Base-by-base conservation (phyloP, 2,797 vertebrate genomes). In the Pseudochirops corinnae region DNA sequence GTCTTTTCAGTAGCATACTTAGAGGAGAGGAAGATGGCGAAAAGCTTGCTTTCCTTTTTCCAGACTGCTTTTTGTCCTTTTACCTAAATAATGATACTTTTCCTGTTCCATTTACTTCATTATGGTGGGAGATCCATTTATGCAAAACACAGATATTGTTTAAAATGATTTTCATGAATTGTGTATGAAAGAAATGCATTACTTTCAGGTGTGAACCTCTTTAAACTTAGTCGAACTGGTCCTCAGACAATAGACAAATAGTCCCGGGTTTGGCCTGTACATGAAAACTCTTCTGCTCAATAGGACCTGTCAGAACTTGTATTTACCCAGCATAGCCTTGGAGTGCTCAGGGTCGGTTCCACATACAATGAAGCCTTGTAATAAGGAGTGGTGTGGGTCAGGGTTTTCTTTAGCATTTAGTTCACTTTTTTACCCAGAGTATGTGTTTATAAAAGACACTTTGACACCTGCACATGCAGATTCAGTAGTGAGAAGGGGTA, bases 51-150 rank as follows among this genome's bases (percentile, higher is more conserved):
- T 3, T 95, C 4, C 82, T 93, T 74, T 93, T 56, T 57, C 55
- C 62, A 21, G 33, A 87, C 95, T 93, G 26, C 28, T 52, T 96
- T 96, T 96, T 90, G 1, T 94, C 91, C 62, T 95, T 90, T 93
- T 60, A n/a, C 56, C 56, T 60, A 91, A 91, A 90, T 0, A 95
- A 14, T 4, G 31, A n/a, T 93, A 10, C 26, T 87, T 94, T 91
- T 92, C 60, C 56, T 53, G 11, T 46, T 26, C 24, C 9, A 12
- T 87, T 87, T 87, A 50, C 50, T 46, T 87, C 21, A 87, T 26
- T 87, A 28, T 87, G 31, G 7, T 50, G 10, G 39, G 39, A 87
- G 46, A 46, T 87, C 39, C 39, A 46, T 87, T 39, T 26, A 26
- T 50, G 10, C 39, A 82, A 50, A 26, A 46, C 9, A 87, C 24